Conservation (phyloP, 2,113 vertebrate genomes). For the Chiloscyllium plagiosum region DNA sequence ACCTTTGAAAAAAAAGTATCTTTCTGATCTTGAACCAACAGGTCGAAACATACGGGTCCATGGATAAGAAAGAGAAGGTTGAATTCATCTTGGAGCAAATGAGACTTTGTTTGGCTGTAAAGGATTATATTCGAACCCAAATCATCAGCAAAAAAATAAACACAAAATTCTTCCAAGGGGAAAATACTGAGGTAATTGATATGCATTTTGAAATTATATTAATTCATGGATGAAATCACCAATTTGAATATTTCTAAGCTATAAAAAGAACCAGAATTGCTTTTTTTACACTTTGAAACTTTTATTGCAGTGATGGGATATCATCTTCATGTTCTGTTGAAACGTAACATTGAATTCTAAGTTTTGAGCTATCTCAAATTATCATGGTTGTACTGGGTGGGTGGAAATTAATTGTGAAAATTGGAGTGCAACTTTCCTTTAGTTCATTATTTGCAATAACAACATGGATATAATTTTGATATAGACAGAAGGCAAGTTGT, state of each 20-base stretch:
- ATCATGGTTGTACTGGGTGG: background rate
- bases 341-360: background rate
- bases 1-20: background rate
- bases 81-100: slow-evolving; percentile 98
- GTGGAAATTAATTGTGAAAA: background rate
- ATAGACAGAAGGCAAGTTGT: background rate
- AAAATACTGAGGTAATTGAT: slow-evolving; percentile 77
- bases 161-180: slow-evolving; percentile 96
- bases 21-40: slow-evolving; percentile 45
- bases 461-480: background rate
- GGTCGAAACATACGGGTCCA: slow-evolving; percentile 98
- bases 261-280: background rate
- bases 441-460: background rate
- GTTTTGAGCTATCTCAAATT: background rate
- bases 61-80: slow-evolving; percentile 97
- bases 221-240: background rate
- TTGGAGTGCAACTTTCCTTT: background rate
- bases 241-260: background rate
- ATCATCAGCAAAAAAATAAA: slow-evolving; percentile 99
- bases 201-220: background rate
- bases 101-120: slow-evolving; percentile 94
- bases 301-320: background rate
- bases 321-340: background rate
- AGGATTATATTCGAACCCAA: slow-evolving; percentile 95
- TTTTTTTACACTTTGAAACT: background rate